phyloP scores from a whole-genome alignment of 30 jellyfish, hydroid and myxozoan genomes.

The Hydractinia echinata region DNA sequence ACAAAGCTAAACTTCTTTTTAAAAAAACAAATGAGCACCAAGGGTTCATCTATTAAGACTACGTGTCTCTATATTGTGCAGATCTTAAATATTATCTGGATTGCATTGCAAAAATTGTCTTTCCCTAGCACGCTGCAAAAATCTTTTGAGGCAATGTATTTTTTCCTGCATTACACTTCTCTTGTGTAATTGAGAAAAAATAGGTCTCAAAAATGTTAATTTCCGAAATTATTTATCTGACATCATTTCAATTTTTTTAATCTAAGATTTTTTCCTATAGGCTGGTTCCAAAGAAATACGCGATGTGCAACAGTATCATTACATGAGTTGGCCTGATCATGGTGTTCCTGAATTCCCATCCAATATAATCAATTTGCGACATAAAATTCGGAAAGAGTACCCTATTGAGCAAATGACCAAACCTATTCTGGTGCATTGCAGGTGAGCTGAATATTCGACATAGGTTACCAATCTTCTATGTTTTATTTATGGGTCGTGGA shows the following conservation, averaged over 20 bases:
- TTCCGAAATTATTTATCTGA: neutral
- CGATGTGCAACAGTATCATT: conserved; percentile 57
- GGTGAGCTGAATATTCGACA: conserved; percentile 34
- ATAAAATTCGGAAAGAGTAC: conserved; percentile 52
- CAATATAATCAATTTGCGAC: conserved; percentile 53
- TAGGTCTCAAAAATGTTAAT: neutral
- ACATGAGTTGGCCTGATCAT: conserved; percentile 84
- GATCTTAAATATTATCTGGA: too few species aligned
- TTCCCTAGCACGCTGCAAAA: too few species aligned
- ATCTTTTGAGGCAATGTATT: too few species aligned
- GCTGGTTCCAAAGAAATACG: conserved; percentile 23
- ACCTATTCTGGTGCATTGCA: conserved; percentile 83
- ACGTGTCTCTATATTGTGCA: too few species aligned
- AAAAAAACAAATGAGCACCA: too few species aligned
- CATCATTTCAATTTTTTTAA: neutral
- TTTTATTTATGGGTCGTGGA: too few species aligned
- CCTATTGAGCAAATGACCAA: conserved; percentile 41
- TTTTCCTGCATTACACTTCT: too few species aligned
- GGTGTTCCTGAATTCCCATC: conserved; percentile 87
- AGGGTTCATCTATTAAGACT: too few species aligned
- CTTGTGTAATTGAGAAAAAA: neutral
- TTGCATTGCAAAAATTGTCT: too few species aligned
- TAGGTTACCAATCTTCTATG: too few species aligned
- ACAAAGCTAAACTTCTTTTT: too few species aligned
- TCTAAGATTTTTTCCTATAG: conserved; percentile 14